Evolutionary conservation across 35 echinoderm and acorn worm species (phyloP).

Genomic region (Strongylocentrotus purpuratus): DNA sequence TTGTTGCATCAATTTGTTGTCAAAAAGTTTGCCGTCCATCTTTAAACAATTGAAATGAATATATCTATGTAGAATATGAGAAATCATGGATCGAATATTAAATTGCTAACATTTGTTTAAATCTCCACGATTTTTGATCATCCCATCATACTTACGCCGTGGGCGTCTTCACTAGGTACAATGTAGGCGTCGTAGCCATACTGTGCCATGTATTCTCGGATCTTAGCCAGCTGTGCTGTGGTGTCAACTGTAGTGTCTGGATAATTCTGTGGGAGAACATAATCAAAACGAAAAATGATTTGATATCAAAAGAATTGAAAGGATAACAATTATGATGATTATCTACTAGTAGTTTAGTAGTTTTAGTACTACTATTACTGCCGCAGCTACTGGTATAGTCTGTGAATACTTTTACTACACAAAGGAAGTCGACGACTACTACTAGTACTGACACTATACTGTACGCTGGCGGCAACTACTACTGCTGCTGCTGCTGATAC

Average conservation of each 20-base stretch:
- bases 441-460: neutral
- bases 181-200: conserved; percentile 49
- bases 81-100: no score
- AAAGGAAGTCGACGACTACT: neutral
- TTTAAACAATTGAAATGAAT: no score
- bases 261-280: neutral
- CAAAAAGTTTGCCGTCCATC: no score
- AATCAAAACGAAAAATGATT: neutral
- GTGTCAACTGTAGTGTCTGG: conserved; percentile 31
- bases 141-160: conserved; percentile 40
- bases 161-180: conserved; percentile 58
- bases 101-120: no score
- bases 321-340: neutral
- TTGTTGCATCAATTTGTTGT: no score
- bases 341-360: neutral
- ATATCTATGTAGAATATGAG: no score
- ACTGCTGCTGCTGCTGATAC: no score
- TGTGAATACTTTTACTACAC: neutral
- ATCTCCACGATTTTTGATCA: no score
- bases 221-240: conserved; percentile 11
- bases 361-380: neutral
- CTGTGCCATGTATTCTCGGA: conserved; percentile 38
- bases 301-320: neutral
- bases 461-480: no score
- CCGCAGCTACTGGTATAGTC: neutral